Conservation (phyloP, 2,113 vertebrate genomes). For the Pteruthius melanotis region DNA sequence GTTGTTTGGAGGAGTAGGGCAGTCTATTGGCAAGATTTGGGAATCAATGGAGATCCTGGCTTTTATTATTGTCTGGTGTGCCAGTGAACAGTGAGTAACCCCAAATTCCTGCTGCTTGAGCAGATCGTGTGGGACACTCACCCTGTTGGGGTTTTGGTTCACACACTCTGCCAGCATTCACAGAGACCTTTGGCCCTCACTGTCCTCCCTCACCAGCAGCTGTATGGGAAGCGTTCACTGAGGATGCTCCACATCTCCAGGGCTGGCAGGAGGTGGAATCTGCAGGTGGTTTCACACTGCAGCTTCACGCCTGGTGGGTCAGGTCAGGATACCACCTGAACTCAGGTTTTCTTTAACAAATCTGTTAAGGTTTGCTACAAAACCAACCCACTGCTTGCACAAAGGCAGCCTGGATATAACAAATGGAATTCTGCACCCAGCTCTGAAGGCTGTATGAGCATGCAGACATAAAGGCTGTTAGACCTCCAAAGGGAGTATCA, state of each 20-base stretch:
- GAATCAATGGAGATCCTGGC: background rate
- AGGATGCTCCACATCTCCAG: background rate
- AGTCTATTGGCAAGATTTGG: background rate
- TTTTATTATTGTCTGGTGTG: background rate
- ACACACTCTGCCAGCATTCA: background rate
- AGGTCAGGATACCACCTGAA: background rate
- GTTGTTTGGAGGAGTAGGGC: background rate
- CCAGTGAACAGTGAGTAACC: background rate
- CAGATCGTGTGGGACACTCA: background rate
- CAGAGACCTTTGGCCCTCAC: background rate
- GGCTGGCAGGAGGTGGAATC: background rate
- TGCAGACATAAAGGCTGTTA: background rate
- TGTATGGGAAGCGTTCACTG: background rate
- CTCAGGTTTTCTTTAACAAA: background rate
- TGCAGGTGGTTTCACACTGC: background rate
- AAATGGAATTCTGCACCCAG: background rate
- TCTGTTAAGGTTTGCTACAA: background rate
- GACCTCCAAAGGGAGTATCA: background rate
- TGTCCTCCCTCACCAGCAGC: background rate
- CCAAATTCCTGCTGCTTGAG: background rate
- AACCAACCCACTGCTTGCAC: background rate
- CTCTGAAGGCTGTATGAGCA: background rate
- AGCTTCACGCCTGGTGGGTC: fast-evolving
- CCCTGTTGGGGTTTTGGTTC: background rate
- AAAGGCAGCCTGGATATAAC: background rate